Conservation (phyloP, 1,140 invertebrate genomes). For the Paracyclopina nana region DNA sequence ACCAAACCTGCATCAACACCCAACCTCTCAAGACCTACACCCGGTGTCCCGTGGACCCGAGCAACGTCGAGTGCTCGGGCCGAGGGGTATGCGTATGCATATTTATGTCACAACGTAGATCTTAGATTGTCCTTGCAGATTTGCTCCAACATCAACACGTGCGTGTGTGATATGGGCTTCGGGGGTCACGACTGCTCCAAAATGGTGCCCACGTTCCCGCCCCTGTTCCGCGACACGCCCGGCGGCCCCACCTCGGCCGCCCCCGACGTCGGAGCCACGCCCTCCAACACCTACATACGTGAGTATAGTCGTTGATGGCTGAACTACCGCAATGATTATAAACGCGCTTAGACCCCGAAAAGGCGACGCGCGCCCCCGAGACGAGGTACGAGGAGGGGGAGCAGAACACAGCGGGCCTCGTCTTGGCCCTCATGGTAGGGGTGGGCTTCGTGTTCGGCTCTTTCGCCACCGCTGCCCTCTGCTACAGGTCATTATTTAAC, state of each 20-base stretch:
- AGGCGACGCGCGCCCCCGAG: conserved; percentile 39
- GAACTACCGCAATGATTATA: no score
- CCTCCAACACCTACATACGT: conserved; percentile 17
- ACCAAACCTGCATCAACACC: conserved; percentile 68
- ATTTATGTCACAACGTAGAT: neutral
- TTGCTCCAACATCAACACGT: conserved; percentile 79
- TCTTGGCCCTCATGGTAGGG: conserved; percentile 72
- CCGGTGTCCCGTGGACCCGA: conserved; percentile 69
- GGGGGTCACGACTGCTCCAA: conserved; percentile 69
- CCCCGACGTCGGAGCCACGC: neutral
- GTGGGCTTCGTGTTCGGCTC: conserved; percentile 79
- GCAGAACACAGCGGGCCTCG: conserved; percentile 68
- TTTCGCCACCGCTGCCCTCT: conserved; percentile 79
- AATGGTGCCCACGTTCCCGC: conserved; percentile 24
- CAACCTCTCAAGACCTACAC: conserved; percentile 58
- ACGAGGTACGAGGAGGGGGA: conserved; percentile 43
- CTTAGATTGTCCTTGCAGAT: conserved; percentile 35
- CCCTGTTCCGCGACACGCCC: neutral
- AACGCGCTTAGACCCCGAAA: no score
- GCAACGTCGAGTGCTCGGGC: conserved; percentile 70
- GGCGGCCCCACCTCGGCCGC: conserved; percentile 5
- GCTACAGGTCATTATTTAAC: no score
- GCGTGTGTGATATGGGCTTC: conserved; percentile 75
- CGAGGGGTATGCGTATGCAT: conserved; percentile 49
- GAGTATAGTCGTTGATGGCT: no score